phyloP scores from a whole-genome alignment of 2,797 vertebrate species.

The Danio jaintianensis region DNA sequence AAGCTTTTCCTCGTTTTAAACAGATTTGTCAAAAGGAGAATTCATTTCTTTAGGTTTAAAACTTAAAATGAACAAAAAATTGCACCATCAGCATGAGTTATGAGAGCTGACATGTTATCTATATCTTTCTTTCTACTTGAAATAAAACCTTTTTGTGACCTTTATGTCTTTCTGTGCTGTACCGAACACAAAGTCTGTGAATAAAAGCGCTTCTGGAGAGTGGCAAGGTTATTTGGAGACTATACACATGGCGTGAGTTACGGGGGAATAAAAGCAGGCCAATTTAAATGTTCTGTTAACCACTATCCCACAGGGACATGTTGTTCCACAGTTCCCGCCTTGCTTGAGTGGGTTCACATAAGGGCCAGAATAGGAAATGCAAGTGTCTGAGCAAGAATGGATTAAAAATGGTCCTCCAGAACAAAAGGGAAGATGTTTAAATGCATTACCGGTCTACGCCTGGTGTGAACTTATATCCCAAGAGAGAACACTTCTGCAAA shows the following conservation, averaged over 20 bases:
- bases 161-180: conserved; percentile 10
- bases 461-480: conserved; percentile 18
- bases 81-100: background rate
- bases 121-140: background rate
- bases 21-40: conserved; percentile 27
- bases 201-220: conserved; percentile 32
- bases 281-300: conserved; percentile 61
- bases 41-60: background rate
- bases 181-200: background rate
- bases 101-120: background rate
- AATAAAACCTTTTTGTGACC: conserved; percentile 20
- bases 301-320: conserved; percentile 50
- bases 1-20: background rate
- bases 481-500: conserved; percentile 25
- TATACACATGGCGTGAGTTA: conserved; percentile 45
- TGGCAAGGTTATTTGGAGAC: conserved; percentile 28
- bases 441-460: conserved; percentile 37
- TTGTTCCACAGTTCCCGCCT: conserved; percentile 44
- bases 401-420: conserved; percentile 40
- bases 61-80: conserved; percentile 18
- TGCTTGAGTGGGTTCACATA: conserved; percentile 48
- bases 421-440: conserved; percentile 25
- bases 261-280: conserved; percentile 46
- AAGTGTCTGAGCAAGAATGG: conserved; percentile 37
- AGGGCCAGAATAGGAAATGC: conserved; percentile 39